Evolutionary conservation across 1,140 invertebrate genomes (phyloP).

Genomic region (Ceratina australensis): DNA sequence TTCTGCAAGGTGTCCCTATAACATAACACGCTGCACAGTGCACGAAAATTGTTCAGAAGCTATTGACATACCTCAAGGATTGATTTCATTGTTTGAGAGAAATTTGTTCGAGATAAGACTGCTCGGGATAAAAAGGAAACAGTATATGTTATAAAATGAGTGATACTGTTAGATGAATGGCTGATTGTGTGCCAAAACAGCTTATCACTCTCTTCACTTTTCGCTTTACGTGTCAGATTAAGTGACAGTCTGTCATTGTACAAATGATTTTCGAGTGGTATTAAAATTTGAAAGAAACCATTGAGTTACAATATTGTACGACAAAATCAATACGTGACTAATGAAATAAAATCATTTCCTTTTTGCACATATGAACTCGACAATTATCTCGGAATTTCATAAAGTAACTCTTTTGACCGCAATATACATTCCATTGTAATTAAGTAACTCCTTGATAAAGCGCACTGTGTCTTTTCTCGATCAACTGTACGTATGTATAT

Average conservation of each 20-base stretch:
- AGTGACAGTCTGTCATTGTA: too few species aligned
- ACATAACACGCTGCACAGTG: neutral
- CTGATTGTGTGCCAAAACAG: neutral
- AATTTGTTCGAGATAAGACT: neutral
- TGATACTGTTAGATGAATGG: neutral
- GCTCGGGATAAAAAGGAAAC: neutral
- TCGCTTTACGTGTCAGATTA: too few species aligned
- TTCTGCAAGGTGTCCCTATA: conserved; percentile 20
- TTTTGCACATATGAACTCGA: too few species aligned
- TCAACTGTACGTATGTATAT: neutral
- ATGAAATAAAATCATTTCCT: too few species aligned
- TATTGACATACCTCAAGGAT: neutral
- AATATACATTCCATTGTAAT: neutral
- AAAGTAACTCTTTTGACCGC: neutral
- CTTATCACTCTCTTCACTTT: too few species aligned
- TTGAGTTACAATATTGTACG: too few species aligned
- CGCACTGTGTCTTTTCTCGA: neutral
- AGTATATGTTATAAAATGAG: neutral
- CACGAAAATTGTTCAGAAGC: conserved; percentile 5
- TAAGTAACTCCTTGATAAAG: neutral
- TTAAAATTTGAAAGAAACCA: too few species aligned
- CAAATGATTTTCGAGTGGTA: too few species aligned
- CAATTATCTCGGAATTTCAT: too few species aligned
- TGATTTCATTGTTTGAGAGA: neutral
- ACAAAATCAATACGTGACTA: too few species aligned